Conservation (phyloP, 2,113 vertebrate genomes). For the Cyprinodon brontotheroides region DNA sequence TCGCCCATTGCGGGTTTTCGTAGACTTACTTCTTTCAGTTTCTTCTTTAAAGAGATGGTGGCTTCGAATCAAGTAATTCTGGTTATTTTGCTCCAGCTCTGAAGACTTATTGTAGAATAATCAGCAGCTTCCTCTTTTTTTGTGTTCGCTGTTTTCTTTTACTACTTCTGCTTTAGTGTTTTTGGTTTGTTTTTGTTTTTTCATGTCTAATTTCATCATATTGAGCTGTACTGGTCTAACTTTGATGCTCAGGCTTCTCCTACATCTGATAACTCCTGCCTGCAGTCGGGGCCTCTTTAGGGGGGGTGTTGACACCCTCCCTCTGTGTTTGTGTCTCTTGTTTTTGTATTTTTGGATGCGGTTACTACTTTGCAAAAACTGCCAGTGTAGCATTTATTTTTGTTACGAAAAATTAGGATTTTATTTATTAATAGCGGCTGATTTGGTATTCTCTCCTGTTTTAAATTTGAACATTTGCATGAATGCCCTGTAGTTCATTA, state of each 20-base stretch:
- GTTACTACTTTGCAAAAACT: not conserved
- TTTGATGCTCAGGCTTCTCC: constrained; percentile 32
- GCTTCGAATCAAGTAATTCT: constrained; percentile 23
- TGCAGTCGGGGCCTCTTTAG: constrained; percentile 14
- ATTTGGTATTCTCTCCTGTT: no score
- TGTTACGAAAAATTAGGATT: not conserved
- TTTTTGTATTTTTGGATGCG: not conserved
- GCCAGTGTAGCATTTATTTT: not conserved
- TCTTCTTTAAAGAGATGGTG: not conserved
- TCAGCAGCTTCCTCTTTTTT: not conserved
- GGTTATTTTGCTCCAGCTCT: not conserved
- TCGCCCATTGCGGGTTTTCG: constrained; percentile 16
- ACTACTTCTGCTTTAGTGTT: constrained; percentile 16
- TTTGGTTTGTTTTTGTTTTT: not conserved
- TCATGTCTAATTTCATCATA: constrained; percentile 10
- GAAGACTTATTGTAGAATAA: not conserved
- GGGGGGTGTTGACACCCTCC: not conserved
- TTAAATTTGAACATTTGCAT: no score
- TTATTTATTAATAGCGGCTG: no score
- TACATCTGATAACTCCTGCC: constrained; percentile 40
- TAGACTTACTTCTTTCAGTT: not conserved
- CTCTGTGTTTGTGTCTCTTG: not conserved
- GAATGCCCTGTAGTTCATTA: no score
- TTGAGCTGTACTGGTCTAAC: not conserved
- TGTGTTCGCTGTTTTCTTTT: not conserved